Evolutionary conservation across 2,888 invertebrate genomes (phyloP).

Genomic region (Biston betularia): DNA sequence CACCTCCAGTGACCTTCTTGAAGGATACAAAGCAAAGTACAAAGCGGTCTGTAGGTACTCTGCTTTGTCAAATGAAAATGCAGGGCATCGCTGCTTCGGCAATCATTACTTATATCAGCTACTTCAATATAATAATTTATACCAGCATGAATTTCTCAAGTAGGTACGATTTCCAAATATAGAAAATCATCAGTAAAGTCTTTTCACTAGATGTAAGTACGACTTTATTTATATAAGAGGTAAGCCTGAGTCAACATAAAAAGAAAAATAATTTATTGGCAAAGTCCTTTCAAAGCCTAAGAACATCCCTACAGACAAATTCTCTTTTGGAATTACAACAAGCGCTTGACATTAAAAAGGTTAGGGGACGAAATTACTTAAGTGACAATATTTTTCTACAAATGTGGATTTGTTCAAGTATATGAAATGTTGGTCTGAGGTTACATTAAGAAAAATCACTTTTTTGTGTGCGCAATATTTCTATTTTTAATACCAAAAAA

Average conservation of each 20-base stretch:
- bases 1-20: too few relatives aligned
- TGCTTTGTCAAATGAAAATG: too few relatives aligned
- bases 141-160: too few relatives aligned
- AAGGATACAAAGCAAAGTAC: too few relatives aligned
- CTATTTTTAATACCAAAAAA: too few relatives aligned
- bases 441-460: too few relatives aligned
- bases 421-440: background rate
- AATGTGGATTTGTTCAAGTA: background rate
- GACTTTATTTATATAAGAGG: slow-evolving; percentile 34
- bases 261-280: slow-evolving; percentile 47
- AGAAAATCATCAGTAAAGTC: background rate
- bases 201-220: slow-evolving; percentile 40
- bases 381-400: background rate
- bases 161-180: background rate
- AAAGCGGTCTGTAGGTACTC: too few relatives aligned
- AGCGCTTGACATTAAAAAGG: slow-evolving; percentile 38
- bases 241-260: slow-evolving; percentile 44
- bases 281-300: slow-evolving; percentile 37
- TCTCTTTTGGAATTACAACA: slow-evolving; percentile 44
- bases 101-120: too few relatives aligned
- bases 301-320: slow-evolving; percentile 38
- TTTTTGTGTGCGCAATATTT: too few relatives aligned
- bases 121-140: too few relatives aligned
- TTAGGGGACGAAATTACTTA: slow-evolving; percentile 39
- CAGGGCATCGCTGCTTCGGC: too few relatives aligned